Base-by-base conservation (phyloP, 2,888 invertebrate species). In the Apamea anceps region DNA sequence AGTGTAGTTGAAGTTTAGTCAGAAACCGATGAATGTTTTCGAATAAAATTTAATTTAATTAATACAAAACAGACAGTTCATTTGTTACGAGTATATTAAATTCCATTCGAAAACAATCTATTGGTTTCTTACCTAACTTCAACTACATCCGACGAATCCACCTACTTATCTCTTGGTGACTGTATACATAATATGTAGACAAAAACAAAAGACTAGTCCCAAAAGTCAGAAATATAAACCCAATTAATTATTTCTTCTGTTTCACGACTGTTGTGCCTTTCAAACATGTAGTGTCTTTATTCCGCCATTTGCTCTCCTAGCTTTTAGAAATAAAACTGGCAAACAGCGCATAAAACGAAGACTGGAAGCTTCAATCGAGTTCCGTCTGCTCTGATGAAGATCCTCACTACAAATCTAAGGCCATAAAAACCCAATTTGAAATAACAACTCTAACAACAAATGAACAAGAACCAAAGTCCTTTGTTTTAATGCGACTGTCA, bases 311-410 rank as follows among this genome's bases (percentile, higher is more conserved):
- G 71, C 72, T 73, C 67, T 77, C 78, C 80, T 51, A 72, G 65
- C 77, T 82, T 82, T 78, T 72, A 73, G 77, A 77, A 78, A 87
- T 88, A 88, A 89, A 89, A 88, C 86, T 51, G 77, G 54, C 77
- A 76, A 85, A 80, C 80, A 85, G 72, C 54, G 76, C 77, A 81
- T 89, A 86, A 89, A 89, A 86, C 77, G 72, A 72, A 85, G 77
- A 80, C 83, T 80, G 54, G 67, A 74, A 75, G 74, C 84, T 83
- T 86, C 79, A 88, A 83, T 86, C 74, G 76, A 89, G 85, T 81
- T 81, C 77, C 60, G 72, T 79, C 66, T 87, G 81, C 88, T 80
- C 72, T 79, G 82, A 80, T 80, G 77, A 85, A 82, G 81, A 75
- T 63, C 32, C 45, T 77, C 45, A 82, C 82, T 72, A 75, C 63